phyloP scores from a whole-genome alignment of 2,888 invertebrate species.

The Hipparchia semele region DNA sequence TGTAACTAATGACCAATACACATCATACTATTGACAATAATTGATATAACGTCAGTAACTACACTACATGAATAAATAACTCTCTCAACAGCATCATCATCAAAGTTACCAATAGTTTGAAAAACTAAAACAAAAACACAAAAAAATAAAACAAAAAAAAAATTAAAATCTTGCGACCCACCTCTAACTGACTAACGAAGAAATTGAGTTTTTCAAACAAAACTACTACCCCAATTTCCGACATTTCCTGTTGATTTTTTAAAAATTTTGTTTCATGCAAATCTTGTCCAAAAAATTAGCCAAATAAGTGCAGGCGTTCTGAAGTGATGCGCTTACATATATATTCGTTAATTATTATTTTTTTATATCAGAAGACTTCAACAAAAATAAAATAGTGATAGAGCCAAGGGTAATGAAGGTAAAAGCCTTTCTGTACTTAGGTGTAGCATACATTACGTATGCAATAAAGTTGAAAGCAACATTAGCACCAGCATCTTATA shows the following conservation, averaged over 20 bases:
- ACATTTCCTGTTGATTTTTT: background rate
- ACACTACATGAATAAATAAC: background rate
- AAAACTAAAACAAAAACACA: too few species aligned
- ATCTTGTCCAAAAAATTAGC: too few species aligned
- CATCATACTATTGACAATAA: conserved; percentile 25
- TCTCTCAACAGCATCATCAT: background rate
- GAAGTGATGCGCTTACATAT: too few species aligned
- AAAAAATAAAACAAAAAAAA: too few species aligned
- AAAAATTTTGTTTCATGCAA: background rate
- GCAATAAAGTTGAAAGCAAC: conserved; percentile 63
- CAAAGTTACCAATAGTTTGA: background rate
- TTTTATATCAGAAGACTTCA: too few species aligned
- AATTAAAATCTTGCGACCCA: background rate
- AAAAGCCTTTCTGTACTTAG: conserved; percentile 4
- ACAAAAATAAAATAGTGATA: background rate
- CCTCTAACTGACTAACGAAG: too few species aligned
- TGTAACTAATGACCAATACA: conserved; percentile 32
- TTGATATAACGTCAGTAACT: background rate
- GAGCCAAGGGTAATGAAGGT: background rate
- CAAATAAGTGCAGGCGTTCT: too few species aligned
- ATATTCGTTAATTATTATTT: too few species aligned
- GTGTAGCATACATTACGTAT: conserved; percentile 17
- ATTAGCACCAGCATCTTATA: conserved; percentile 57
- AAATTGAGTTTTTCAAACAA: too few species aligned
- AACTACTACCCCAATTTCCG: too few species aligned